These are phyloP conservation scores for Megalopta genalis DNA, from an alignment of 1,140 invertebrate genomes.

Conservation along the genomic window DNA sequence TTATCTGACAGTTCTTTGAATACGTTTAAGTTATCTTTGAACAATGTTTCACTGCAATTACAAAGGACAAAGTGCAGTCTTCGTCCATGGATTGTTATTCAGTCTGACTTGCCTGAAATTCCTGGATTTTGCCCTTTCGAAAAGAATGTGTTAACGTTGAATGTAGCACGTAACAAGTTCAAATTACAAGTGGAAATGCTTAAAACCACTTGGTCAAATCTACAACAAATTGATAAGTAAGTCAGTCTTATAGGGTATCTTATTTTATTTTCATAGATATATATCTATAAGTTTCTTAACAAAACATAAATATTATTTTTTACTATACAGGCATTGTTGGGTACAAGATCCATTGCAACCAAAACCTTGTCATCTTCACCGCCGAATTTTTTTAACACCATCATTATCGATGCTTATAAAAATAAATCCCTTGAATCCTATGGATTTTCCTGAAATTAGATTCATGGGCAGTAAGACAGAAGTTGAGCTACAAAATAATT, in stretches of 20 bases:
- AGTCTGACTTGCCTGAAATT: conserved; percentile 71
- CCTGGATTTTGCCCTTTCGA: conserved; percentile 52
- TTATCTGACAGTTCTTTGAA: conserved; percentile 61
- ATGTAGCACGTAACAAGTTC: conserved; percentile 60
- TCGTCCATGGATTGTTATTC: conserved; percentile 69
- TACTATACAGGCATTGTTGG: conserved; percentile 68
- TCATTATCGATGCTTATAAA: conserved; percentile 72
- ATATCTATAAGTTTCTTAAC: neutral
- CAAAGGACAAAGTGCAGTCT: conserved; percentile 40
- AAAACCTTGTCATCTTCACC: conserved; percentile 73
- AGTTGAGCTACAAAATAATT: conserved; percentile 63
- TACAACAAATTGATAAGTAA: conserved; percentile 73
- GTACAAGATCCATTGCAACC: conserved; percentile 72
- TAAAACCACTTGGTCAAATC: conserved; percentile 63
- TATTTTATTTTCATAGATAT: neutral
- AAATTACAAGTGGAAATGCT: conserved; percentile 66
- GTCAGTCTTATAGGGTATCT: neutral
- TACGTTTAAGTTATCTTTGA: conserved; percentile 61
- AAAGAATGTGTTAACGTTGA: conserved; percentile 60
- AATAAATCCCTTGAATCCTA: conserved; percentile 68
- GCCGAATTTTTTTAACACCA: conserved; percentile 72
- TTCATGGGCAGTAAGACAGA: conserved; percentile 73
- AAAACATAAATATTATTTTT: conserved; percentile 1
- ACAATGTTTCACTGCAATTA: conserved; percentile 53
- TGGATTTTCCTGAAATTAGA: conserved; percentile 70